Evolutionary conservation across 2,113 vertebrate genomes (phyloP), one percentile per base, ranked within the genome.

Genomic region (Zeus faber): DNA sequence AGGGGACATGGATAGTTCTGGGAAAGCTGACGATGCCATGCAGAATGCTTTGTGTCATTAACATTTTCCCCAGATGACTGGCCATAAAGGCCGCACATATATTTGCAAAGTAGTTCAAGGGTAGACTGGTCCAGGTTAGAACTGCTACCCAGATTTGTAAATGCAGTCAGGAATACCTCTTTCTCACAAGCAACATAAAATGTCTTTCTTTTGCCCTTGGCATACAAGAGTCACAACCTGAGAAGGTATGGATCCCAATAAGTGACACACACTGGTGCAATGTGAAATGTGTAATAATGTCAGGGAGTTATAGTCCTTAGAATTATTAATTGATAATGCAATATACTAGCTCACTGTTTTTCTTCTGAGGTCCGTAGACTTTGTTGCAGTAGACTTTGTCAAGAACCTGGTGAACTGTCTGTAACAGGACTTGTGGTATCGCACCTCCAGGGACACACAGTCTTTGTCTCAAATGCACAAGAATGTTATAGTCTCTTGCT

Each of bases 141-240:
- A 51, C 46, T 63, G 29, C 24, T 64, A 27, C 60, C 70, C 17
- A 64, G 45, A 50, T 58, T 41, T 64, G 16, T 64, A 63, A 74
- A 74, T 29, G 47, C 60, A 58, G 23, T 51, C 26, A 58, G 58
- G 50, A 49, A 65, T 49, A 60, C 67, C 22, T 55, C 55, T 58
- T 39, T 66, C 23, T 61, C 51, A 9, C 49, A 67, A 23, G 44
- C 58, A 41, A 62, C 35, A n/a, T n/a, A 56, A 52, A 25, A 61
- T 56, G 45, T 31, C 58, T 69, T 29, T 53, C 18, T 64, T 47
- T 67, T 67, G n/a, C 4, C 64, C 52, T 57, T 72, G 27, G 63
- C 43, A 44, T 67, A 53, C 58, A 67, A n/a, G 55, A 70, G 59
- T 74, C 57, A 66, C 62, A 71, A 29, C 72, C 72, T 57, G 62